Evolutionary conservation across 2,113 vertebrate genomes (phyloP).

Genomic region (Silurus glanis): DNA sequence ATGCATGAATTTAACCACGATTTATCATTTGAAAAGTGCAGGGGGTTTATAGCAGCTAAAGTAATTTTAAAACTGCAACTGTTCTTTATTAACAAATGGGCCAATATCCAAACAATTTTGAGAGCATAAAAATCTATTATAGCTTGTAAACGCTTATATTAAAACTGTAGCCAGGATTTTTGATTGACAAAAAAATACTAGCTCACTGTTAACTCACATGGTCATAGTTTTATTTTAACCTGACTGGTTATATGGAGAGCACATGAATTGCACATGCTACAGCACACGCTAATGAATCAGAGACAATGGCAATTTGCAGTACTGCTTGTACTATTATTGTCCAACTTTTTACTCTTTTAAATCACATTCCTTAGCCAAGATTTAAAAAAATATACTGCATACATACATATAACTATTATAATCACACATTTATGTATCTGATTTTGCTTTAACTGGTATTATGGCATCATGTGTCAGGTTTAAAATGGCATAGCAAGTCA

Average conservation of each 20-base stretch:
- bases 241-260: background rate
- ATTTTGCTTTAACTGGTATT: background rate
- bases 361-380: background rate
- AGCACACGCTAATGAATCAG: background rate
- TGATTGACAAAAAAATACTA: background rate
- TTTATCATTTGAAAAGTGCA: background rate
- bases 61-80: background rate
- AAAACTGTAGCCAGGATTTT: background rate
- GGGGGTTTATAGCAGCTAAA: background rate
- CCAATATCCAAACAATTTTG: background rate
- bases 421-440: background rate
- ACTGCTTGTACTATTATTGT: background rate
- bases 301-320: background rate
- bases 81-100: background rate
- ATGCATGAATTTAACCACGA: background rate
- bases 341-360: background rate
- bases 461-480: background rate
- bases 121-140: background rate
- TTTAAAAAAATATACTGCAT: background rate
- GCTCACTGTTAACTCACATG: background rate
- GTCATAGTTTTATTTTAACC: background rate
- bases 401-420: background rate
- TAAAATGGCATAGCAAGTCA: background rate
- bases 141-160: background rate
- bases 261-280: background rate